These are phyloP conservation scores for Gopherus evgoodei DNA, from an alignment of 2,113 vertebrate species.

Conservation along the genomic window DNA sequence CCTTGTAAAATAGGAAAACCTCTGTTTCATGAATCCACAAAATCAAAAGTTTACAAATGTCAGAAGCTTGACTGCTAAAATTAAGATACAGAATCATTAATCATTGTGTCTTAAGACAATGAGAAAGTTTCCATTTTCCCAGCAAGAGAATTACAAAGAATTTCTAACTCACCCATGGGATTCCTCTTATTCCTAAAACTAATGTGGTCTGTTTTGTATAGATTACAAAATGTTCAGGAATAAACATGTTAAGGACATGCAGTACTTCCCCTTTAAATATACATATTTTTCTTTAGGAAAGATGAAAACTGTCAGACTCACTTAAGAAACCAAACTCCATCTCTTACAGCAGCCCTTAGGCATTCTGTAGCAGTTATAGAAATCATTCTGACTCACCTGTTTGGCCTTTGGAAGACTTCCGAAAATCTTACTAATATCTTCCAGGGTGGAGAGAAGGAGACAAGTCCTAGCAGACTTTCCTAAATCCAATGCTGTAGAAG, in stretches of 20 bases:
- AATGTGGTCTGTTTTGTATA: background rate
- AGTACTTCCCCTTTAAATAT: slow-evolving; percentile 1
- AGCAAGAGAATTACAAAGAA: background rate
- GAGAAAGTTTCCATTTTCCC: slow-evolving; percentile 1
- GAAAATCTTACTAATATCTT: slow-evolving; percentile 42
- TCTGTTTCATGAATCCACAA: slow-evolving; percentile 3
- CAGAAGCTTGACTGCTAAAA: background rate
- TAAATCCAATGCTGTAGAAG: background rate
- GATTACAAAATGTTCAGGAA: background rate
- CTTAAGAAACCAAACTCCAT: background rate
- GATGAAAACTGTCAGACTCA: background rate
- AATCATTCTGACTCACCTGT: slow-evolving; percentile 62
- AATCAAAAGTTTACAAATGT: background rate
- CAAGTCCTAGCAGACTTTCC: slow-evolving; percentile 20
- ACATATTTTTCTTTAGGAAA: background rate
- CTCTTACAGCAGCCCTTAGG: background rate
- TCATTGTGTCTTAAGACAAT: background rate
- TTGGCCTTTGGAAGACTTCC: slow-evolving; percentile 47
- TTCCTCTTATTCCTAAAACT: background rate
- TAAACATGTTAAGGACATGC: background rate
- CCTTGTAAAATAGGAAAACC: slow-evolving; percentile 17
- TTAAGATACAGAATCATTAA: background rate
- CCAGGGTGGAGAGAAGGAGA: background rate
- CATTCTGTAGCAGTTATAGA: background rate
- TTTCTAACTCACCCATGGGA: background rate